phyloP scores from a whole-genome alignment of 1,140 invertebrate species.

The Polypedilum vanderplanki region DNA sequence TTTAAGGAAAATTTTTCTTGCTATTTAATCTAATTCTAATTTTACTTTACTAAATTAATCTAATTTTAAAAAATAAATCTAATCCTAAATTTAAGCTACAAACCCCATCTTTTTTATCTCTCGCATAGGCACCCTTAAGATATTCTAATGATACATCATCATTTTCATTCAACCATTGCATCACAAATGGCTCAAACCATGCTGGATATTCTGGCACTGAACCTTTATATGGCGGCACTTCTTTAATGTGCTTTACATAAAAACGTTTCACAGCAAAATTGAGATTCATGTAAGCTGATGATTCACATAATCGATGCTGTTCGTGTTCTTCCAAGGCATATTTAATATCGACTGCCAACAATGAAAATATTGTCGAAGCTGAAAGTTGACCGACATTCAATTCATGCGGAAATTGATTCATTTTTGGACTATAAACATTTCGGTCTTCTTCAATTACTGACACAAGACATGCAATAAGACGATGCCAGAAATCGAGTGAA shows the following conservation, averaged over 20 bases:
- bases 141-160: slow-evolving; percentile 99
- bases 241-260: slow-evolving; percentile 97
- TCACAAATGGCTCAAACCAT: slow-evolving; percentile 99
- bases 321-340: slow-evolving; percentile 98
- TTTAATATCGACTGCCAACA: slow-evolving; percentile 97
- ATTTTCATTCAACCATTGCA: slow-evolving; percentile 99
- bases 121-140: slow-evolving; percentile 94
- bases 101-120: slow-evolving; percentile 98
- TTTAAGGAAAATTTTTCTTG: neutral
- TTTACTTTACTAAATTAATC: neutral
- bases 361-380: slow-evolving; percentile 93
- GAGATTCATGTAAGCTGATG: slow-evolving; percentile 98
- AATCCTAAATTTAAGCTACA: slow-evolving; percentile 41
- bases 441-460: slow-evolving; percentile 98
- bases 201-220: slow-evolving; percentile 92
- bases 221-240: slow-evolving; percentile 93
- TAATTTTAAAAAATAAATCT: neutral
- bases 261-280: slow-evolving; percentile 98
- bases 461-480: slow-evolving; percentile 93
- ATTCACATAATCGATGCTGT: slow-evolving; percentile 90
- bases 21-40: neutral
- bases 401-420: slow-evolving; percentile 95
- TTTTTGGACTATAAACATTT: slow-evolving; percentile 95
- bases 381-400: slow-evolving; percentile 91
- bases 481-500: slow-evolving; percentile 97